Conservation (phyloP, 2,888 invertebrate species). For the Lithophane socia region DNA sequence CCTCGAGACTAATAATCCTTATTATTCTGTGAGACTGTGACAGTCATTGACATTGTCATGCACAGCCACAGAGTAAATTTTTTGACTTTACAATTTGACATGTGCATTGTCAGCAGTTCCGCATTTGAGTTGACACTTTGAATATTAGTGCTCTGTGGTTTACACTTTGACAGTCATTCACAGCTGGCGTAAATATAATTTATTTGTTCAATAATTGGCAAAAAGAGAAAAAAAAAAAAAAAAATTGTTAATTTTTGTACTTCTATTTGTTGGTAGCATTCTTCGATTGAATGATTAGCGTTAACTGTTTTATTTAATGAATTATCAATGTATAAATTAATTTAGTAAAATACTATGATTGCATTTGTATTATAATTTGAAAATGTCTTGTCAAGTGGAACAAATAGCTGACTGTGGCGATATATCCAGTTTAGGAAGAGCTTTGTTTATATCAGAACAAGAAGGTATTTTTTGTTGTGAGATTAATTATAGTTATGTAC, state of each 20-base stretch:
- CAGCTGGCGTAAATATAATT: too few relatives aligned
- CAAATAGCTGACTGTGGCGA: conserved; percentile 91
- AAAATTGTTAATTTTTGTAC: background rate
- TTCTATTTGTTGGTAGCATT: background rate
- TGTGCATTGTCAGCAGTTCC: too few relatives aligned
- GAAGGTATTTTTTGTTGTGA: conserved; percentile 75
- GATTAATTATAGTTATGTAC: background rate
- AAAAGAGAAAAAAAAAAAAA: too few relatives aligned
- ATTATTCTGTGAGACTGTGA: too few relatives aligned
- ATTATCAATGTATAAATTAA: background rate
- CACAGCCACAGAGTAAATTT: too few relatives aligned
- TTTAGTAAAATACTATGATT: background rate
- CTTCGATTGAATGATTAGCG: background rate
- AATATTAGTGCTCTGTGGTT: too few relatives aligned
- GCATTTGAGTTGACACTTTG: too few relatives aligned
- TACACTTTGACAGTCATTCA: too few relatives aligned
- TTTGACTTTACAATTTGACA: too few relatives aligned
- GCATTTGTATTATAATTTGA: conserved; percentile 5
- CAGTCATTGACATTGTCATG: too few relatives aligned
- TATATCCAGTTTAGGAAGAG: conserved; percentile 90
- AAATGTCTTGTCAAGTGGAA: conserved; percentile 91
- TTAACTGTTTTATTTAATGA: background rate
- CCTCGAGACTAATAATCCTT: too few relatives aligned
- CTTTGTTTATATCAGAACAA: conserved; percentile 89
- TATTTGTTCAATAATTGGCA: background rate